Evolutionary conservation across 2,888 invertebrate species (phyloP).

Genomic region (Ichneumoninae sp.): DNA sequence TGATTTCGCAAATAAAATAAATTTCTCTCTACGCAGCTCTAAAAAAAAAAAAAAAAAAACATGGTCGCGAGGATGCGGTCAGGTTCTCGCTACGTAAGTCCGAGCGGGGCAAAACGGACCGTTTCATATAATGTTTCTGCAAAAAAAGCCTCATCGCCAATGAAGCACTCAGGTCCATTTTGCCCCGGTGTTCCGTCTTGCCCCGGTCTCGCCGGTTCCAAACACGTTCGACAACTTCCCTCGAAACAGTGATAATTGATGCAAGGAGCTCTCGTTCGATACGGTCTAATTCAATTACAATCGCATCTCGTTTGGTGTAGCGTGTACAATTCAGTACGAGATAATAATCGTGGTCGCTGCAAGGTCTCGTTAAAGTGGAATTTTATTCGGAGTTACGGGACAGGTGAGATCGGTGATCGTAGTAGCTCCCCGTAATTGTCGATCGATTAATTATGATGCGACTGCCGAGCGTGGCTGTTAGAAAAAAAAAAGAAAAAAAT

Average conservation of each 20-base stretch:
- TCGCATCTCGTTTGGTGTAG: neutral
- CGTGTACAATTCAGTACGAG: neutral
- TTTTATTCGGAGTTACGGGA: conserved; percentile 7
- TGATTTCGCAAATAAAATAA: conserved; percentile 51
- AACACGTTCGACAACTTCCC: neutral
- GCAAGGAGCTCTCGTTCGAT: conserved; percentile 11
- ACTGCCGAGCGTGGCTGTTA: conserved; percentile 5
- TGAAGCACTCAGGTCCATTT: neutral
- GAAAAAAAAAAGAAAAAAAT: neutral
- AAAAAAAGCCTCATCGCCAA: neutral
- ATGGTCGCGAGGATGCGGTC: neutral
- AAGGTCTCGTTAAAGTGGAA: conserved; percentile 42
- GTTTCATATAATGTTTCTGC: neutral
- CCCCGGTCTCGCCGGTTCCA: neutral
- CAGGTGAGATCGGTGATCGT: conserved; percentile 12
- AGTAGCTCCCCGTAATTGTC: conserved; percentile 3
- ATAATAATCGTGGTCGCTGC: conserved; percentile 31
- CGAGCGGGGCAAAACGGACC: neutral
- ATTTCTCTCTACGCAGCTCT: neutral
- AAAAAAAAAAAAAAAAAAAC: neutral
- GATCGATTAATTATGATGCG: conserved; percentile 34
- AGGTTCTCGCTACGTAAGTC: neutral
- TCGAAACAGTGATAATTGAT: neutral
- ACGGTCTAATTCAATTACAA: conserved; percentile 20
- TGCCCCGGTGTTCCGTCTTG: no score